phyloP scores from a whole-genome alignment of 2,888 invertebrate species.

The Catocala sponsa region DNA sequence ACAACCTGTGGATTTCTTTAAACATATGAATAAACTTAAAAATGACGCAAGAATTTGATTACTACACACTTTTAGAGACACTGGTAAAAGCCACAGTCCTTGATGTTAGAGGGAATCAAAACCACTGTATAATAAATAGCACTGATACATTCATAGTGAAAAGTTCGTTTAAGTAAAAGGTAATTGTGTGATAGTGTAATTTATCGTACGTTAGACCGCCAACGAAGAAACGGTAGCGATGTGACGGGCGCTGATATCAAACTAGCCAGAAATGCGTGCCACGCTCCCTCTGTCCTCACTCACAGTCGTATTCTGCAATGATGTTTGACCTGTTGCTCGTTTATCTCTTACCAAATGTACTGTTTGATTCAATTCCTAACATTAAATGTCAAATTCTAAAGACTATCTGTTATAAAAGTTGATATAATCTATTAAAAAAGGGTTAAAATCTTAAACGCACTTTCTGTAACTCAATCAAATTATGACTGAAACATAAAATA shows the following conservation, averaged over 20 bases:
- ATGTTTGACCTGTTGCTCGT: constrained; percentile 56
- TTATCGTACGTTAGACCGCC: constrained; percentile 64
- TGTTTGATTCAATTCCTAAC: neutral
- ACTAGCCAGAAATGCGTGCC: constrained; percentile 86
- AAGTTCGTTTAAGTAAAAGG: constrained; percentile 26
- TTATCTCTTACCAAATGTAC: constrained; percentile 13
- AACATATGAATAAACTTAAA: constrained; percentile 43
- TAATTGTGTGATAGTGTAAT: constrained; percentile 46
- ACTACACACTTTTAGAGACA: constrained; percentile 16
- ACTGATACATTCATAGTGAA: constrained; percentile 25
- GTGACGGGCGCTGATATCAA: constrained; percentile 84
- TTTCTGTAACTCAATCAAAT: too few relatives aligned
- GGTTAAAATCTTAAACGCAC: too few relatives aligned
- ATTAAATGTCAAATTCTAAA: neutral
- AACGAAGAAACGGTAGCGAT: constrained; percentile 74
- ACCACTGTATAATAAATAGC: constrained; percentile 22
- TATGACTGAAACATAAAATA: too few relatives aligned
- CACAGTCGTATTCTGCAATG: constrained; percentile 77
- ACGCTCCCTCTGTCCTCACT: constrained; percentile 79
- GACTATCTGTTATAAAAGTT: neutral
- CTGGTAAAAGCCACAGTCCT: constrained; percentile 18
- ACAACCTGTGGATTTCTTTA: constrained; percentile 80
- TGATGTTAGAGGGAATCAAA: constrained; percentile 2
- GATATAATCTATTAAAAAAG: too few relatives aligned
- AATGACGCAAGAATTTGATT: constrained; percentile 25